A percentile compares a stretch with the other conserved stretches of the same genome.
phyloP scores from a whole-genome alignment of 23 tunicate species.

The Corella eumyota region DNA sequence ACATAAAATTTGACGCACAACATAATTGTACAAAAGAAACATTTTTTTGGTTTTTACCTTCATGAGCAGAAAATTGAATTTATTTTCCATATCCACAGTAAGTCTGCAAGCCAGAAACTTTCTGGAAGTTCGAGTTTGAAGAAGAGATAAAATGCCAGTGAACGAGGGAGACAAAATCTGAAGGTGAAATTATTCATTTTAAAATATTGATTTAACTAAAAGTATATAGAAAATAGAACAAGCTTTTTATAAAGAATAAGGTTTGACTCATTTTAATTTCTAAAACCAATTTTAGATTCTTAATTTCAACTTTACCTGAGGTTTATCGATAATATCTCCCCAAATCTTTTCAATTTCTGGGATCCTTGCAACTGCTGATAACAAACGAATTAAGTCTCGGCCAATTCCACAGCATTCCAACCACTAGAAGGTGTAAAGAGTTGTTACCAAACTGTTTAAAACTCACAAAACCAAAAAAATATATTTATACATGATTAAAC shows the following conservation, averaged over 20 bases:
- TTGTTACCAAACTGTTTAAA: background rate
- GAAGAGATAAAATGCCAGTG: slow-evolving; percentile 52
- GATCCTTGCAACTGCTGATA: slow-evolving; percentile 69
- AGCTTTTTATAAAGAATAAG: background rate
- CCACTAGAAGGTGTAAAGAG: slow-evolving; percentile 21
- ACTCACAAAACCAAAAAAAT: background rate
- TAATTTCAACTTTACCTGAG: slow-evolving; percentile 27
- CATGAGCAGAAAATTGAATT: slow-evolving; percentile 40
- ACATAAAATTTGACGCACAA: background rate
- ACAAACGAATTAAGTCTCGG: slow-evolving; percentile 74
- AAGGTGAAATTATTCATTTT: background rate
- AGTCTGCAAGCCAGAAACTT: slow-evolving; percentile 60
- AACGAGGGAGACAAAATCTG: slow-evolving; percentile 56
- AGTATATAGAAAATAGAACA: background rate
- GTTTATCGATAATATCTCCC: slow-evolving; percentile 74
- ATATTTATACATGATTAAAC: background rate
- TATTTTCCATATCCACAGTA: slow-evolving; percentile 79
- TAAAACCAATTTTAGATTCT: background rate
- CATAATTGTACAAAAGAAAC: background rate
- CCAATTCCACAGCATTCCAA: slow-evolving; percentile 76
- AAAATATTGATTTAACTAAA: background rate
- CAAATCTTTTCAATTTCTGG: slow-evolving; percentile 78
- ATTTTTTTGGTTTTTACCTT: slow-evolving; percentile 19
- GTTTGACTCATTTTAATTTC: background rate
- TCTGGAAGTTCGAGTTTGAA: slow-evolving; percentile 75